Evolutionary conservation across 2,113 vertebrate species (phyloP).

Genomic region (Oreocharis arfaki): DNA sequence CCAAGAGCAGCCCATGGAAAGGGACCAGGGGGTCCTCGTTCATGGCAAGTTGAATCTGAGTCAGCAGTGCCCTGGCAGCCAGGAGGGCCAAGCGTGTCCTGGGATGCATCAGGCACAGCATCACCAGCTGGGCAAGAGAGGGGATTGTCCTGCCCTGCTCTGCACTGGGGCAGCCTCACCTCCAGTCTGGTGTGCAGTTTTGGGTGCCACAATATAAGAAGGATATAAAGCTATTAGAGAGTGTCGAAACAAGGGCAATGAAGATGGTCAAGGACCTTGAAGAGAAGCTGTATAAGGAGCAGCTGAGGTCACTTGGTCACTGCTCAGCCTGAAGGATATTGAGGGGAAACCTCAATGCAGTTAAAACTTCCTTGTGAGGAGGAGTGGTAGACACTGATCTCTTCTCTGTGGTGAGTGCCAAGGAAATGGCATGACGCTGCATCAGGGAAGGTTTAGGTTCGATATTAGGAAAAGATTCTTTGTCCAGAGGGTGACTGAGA

Average conservation of each 20-base stretch:
- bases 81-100: not conserved
- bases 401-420: not conserved
- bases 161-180: not conserved
- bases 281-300: rapidly evolving
- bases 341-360: not conserved
- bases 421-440: not conserved
- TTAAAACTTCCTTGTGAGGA: not conserved
- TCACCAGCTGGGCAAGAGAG: rapidly evolving
- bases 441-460: not conserved
- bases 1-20: not conserved
- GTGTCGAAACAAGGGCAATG: not conserved
- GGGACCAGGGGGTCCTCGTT: not conserved
- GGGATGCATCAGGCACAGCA: not conserved
- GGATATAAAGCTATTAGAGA: not conserved
- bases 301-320: not conserved
- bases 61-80: not conserved
- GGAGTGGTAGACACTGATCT: not conserved
- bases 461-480: not conserved
- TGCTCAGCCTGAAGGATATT: not conserved
- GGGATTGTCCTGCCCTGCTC: not conserved
- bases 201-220: not conserved
- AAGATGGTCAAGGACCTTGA: not conserved
- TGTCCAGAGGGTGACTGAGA: not conserved
- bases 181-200: rapidly evolving
- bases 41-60: not conserved